Percentiles rank a stretch among this genome's conserved stretches.
Evolutionary conservation across 2,888 invertebrate genomes (phyloP).

Genomic region (Atherix ibis): DNA sequence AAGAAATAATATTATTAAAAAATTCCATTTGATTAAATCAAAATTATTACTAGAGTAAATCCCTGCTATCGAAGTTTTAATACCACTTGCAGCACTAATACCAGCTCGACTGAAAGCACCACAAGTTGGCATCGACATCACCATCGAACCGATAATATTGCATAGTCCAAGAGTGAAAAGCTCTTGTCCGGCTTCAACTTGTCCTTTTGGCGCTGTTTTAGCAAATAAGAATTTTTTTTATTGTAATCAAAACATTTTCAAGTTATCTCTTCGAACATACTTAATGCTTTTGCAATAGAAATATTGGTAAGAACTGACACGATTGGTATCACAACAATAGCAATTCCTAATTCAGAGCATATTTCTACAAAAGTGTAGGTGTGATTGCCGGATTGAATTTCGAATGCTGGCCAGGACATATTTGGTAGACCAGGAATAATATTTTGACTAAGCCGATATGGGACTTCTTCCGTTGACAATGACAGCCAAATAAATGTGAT

Average conservation of each 20-base stretch:
- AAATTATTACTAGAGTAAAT: conserved; percentile 24
- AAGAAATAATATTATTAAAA: conserved; percentile 1
- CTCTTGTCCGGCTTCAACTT: conserved; percentile 79
- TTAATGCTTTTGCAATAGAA: conserved; percentile 85
- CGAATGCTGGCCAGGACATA: conserved; percentile 47
- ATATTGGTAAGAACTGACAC: conserved; percentile 82
- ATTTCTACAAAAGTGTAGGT: conserved; percentile 46
- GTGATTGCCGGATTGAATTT: conserved; percentile 38
- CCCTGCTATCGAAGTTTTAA: conserved; percentile 57
- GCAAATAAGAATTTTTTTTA: too few species aligned
- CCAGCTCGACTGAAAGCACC: conserved; percentile 81
- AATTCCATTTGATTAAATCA: too few species aligned
- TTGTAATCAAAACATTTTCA: too few species aligned
- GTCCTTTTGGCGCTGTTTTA: conserved; percentile 43
- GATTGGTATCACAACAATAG: conserved; percentile 65
- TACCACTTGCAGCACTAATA: conserved; percentile 75
- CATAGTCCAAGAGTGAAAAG: conserved; percentile 70
- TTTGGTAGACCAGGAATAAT: conserved; percentile 54
- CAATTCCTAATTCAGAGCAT: conserved; percentile 54
- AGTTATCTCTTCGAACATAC: too few species aligned
- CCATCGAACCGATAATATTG: conserved; percentile 68
- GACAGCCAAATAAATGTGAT: conserved; percentile 38
- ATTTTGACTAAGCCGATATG: conserved; percentile 37
- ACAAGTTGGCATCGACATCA: conserved; percentile 74
- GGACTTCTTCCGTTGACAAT: conserved; percentile 31